These are phyloP conservation scores for Philereme vetulata DNA, from an alignment of 2,888 invertebrate species.

Conservation along the genomic window DNA sequence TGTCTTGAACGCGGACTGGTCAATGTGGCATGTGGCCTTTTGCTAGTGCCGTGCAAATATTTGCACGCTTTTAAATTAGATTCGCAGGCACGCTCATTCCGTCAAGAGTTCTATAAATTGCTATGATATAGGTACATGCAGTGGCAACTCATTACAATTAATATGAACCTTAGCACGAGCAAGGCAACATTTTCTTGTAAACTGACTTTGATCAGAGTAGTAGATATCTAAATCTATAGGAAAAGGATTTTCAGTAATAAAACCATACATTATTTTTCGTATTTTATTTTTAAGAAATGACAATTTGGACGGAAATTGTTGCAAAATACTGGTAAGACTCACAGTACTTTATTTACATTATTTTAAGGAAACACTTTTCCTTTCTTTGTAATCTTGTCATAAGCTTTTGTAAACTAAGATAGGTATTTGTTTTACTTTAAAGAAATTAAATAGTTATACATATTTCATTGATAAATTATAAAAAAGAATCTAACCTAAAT, in stretches of 20 bases:
- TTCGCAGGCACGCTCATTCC: slow-evolving; percentile 33
- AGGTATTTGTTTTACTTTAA: slow-evolving; percentile 68
- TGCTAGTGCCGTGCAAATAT: slow-evolving; percentile 30
- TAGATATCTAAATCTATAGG: background rate
- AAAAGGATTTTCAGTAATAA: slow-evolving; percentile 16
- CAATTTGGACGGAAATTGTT: slow-evolving; percentile 68
- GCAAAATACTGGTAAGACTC: slow-evolving; percentile 42
- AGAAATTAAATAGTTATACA: slow-evolving; percentile 70
- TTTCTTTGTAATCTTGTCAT: slow-evolving; percentile 57
- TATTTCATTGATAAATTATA: slow-evolving; percentile 77
- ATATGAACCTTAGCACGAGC: too few species aligned
- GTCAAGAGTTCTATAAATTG: slow-evolving; percentile 14
- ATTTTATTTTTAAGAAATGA: slow-evolving; percentile 66
- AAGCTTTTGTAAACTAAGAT: slow-evolving; percentile 61
- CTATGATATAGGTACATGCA: background rate
- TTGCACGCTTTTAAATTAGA: slow-evolving; percentile 35
- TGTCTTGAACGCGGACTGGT: slow-evolving; percentile 46
- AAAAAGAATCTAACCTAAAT: slow-evolving; percentile 73
- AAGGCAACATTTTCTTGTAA: too few species aligned
- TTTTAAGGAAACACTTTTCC: slow-evolving; percentile 66
- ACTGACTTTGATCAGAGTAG: too few species aligned
- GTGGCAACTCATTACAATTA: too few species aligned
- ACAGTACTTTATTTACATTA: slow-evolving; percentile 56
- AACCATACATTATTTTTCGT: slow-evolving; percentile 27
- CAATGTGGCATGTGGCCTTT: slow-evolving; percentile 31